phyloP scores from a whole-genome alignment of 2,888 invertebrate genomes.

The Noctua janthe region DNA sequence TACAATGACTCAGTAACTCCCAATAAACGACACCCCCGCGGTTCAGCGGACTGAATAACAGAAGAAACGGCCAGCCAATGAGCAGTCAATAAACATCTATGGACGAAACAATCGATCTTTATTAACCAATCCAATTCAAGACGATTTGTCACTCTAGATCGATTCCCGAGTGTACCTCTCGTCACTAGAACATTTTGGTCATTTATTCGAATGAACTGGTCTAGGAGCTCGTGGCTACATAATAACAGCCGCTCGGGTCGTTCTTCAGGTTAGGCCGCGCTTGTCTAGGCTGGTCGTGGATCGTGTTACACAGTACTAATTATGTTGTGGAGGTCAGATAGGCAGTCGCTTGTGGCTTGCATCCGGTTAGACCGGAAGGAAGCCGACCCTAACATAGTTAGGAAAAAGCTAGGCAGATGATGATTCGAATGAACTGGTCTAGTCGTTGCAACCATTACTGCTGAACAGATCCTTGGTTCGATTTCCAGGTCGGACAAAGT shows the following conservation, averaged over 20 bases:
- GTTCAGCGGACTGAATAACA: conserved; percentile 25
- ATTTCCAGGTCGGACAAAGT: neutral
- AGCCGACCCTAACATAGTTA: too few relatives aligned
- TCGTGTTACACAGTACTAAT: too few relatives aligned
- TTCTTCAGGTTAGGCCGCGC: too few relatives aligned
- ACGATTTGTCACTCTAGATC: conserved; percentile 52
- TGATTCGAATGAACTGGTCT: neutral
- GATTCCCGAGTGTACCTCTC: conserved; percentile 68
- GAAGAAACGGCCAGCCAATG: conserved; percentile 33
- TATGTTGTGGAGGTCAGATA: too few relatives aligned
- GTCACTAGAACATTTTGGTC: conserved; percentile 71
- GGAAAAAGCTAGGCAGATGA: too few relatives aligned
- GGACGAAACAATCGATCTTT: conserved; percentile 52
- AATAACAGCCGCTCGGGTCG: too few relatives aligned
- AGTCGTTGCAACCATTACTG: neutral
- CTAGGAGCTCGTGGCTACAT: neutral
- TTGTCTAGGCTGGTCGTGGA: too few relatives aligned
- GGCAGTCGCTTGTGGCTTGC: too few relatives aligned
- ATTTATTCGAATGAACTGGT: conserved; percentile 69
- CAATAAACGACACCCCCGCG: conserved; percentile 38
- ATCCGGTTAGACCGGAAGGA: too few relatives aligned
- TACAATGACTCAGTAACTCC: conserved; percentile 13
- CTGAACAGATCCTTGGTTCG: neutral
- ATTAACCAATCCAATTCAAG: conserved; percentile 56
- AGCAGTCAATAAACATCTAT: conserved; percentile 27